These are phyloP conservation scores for Microctonus hyperodae DNA, from an alignment of 2,888 invertebrate species.

Conservation along the genomic window DNA sequence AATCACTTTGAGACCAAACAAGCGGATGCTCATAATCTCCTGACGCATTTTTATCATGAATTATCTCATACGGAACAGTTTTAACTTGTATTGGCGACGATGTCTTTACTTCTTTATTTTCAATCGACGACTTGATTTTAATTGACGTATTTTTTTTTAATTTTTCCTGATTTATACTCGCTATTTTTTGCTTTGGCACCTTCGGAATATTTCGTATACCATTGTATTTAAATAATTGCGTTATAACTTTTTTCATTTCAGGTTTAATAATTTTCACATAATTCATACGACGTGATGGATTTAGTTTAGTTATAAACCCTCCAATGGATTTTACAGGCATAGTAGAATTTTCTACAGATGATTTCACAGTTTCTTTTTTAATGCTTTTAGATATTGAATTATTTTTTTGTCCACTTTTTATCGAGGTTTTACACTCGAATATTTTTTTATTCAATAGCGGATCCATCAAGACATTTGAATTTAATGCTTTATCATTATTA, in stretches of 20 bases:
- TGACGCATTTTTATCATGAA: background rate
- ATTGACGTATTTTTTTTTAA: background rate
- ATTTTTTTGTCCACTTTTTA: background rate
- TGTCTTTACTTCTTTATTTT: background rate
- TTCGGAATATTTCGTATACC: background rate
- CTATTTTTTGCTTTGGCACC: background rate
- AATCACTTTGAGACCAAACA: slow-evolving; percentile 40
- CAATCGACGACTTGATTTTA: slow-evolving; percentile 1
- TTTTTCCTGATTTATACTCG: background rate
- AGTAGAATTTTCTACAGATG: background rate
- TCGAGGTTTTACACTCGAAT: slow-evolving; percentile 1
- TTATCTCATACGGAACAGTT: background rate
- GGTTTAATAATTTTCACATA: slow-evolving; percentile 24
- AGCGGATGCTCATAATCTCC: slow-evolving; percentile 19
- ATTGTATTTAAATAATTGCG: slow-evolving; percentile 5
- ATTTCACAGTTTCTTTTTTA: slow-evolving; percentile 3
- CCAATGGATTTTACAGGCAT: slow-evolving; percentile 16
- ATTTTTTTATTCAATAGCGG: slow-evolving; percentile 6
- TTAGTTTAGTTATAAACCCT: slow-evolving; percentile 20
- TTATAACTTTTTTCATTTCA: slow-evolving; percentile 33
- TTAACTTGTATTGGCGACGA: background rate
- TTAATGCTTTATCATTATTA: background rate
- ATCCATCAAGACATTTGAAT: background rate
- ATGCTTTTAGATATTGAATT: background rate
- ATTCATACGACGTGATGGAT: background rate